A percentile compares a stretch with the other conserved stretches of the same genome.
These are phyloP conservation scores for Globodera rostochiensis DNA, from an alignment of 1,140 invertebrate genomes.

Conservation along the genomic window DNA sequence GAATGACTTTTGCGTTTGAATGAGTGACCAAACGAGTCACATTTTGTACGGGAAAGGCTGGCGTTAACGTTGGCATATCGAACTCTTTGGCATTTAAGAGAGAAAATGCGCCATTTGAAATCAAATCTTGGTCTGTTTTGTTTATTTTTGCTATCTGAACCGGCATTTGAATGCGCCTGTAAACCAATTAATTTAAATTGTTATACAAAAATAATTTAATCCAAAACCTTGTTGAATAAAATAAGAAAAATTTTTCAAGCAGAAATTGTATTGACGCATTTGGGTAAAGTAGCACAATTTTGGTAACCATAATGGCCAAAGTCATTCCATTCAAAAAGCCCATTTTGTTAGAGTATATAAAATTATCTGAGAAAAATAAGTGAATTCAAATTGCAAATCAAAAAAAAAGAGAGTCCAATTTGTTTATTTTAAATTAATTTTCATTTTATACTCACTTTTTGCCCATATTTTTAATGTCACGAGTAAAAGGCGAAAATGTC, in stretches of 20 bases:
- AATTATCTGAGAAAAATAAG: conserved; percentile 12
- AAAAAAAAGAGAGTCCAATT: too few species aligned
- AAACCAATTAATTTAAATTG: neutral
- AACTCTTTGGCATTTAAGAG: neutral
- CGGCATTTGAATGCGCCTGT: neutral
- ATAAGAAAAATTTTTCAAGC: conserved; percentile 14
- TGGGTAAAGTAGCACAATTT: conserved; percentile 15
- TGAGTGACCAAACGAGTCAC: neutral
- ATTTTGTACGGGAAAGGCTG: neutral
- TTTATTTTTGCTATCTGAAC: neutral
- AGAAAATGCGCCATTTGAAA: neutral
- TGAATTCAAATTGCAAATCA: neutral
- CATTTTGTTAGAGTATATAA: conserved; percentile 4
- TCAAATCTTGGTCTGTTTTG: neutral
- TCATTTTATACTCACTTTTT: conserved; percentile 5
- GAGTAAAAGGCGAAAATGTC: neutral
- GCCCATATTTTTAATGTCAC: neutral
- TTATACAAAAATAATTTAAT: neutral
- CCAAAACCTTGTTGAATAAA: conserved; percentile 13
- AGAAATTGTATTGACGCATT: neutral
- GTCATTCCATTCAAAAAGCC: conserved; percentile 10
- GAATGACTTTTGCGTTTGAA: neutral
- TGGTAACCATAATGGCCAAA: conserved; percentile 5
- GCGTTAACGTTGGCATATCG: neutral
- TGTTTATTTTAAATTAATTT: too few species aligned